These are phyloP conservation scores for Alauda arvensis DNA, from an alignment of 2,797 vertebrate genomes.

Conservation along the genomic window DNA sequence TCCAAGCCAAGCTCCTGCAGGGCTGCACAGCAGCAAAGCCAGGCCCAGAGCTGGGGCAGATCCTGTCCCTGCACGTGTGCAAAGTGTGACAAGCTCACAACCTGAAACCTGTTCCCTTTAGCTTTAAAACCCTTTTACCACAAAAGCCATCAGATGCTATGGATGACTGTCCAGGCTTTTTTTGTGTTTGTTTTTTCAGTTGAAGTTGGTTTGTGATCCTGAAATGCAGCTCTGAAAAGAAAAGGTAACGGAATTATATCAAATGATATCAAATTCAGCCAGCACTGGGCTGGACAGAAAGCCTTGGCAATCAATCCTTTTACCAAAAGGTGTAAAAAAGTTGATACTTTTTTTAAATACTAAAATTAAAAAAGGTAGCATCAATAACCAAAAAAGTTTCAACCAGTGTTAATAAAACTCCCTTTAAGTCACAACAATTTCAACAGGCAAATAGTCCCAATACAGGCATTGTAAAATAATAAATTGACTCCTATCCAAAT, in stretches of 20 bases:
- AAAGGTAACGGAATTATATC: conserved; percentile 2
- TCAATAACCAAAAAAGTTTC: conserved; percentile 56
- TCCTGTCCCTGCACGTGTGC: not conserved
- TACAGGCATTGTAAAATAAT: conserved; percentile 55
- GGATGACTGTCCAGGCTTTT: not conserved
- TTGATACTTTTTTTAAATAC: no score
- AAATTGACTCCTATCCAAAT: conserved; percentile 51
- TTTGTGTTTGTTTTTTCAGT: not conserved
- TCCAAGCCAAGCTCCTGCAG: not conserved
- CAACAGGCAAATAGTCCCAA: conserved; percentile 56
- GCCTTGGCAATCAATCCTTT: conserved; percentile 57
- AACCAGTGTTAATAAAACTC: conserved; percentile 68
- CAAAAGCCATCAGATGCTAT: not conserved
- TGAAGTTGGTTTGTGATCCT: not conserved
- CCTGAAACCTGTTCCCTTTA: not conserved
- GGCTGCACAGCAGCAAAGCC: not conserved
- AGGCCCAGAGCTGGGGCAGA: not conserved
- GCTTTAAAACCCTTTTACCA: not conserved
- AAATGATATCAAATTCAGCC: conserved; percentile 11
- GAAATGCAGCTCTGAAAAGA: conserved; percentile 22
- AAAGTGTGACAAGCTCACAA: not conserved
- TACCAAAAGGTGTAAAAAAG: conserved; percentile 59
- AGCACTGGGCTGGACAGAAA: conserved; percentile 9
- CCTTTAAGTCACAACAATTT: conserved; percentile 63
- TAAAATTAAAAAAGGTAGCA: conserved; percentile 60